phyloP scores from a whole-genome alignment of 2,888 invertebrate genomes.

The Lochmaea capreae region DNA sequence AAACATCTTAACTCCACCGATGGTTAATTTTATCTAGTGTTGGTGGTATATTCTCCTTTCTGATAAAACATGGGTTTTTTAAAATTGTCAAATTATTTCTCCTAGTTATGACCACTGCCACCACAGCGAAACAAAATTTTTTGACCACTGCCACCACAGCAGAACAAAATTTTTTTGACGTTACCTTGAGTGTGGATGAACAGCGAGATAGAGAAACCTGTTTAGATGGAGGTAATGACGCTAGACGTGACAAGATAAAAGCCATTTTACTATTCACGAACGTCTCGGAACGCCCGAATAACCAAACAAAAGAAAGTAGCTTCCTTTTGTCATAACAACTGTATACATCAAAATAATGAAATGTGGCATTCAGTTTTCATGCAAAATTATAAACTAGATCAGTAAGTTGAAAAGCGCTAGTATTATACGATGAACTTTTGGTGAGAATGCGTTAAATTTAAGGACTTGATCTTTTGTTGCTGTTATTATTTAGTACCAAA shows the following conservation, averaged over 20 bases:
- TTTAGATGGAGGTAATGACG: slow-evolving; percentile 50
- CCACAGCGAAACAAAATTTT: neutral
- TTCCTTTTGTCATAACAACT: slow-evolving; percentile 19
- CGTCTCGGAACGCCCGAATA: slow-evolving; percentile 50
- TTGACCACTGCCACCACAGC: too few species aligned
- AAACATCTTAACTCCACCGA: too few species aligned
- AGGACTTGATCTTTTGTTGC: too few species aligned
- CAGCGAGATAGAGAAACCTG: slow-evolving; percentile 30
- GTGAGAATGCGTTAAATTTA: too few species aligned
- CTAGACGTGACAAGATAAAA: slow-evolving; percentile 49
- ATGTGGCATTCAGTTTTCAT: slow-evolving; percentile 19
- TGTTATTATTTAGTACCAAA: too few species aligned
- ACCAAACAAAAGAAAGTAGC: slow-evolving; percentile 46
- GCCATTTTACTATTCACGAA: slow-evolving; percentile 49
- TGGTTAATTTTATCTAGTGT: too few species aligned
- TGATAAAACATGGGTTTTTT: too few species aligned
- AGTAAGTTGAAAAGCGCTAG: neutral
- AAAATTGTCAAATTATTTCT: too few species aligned
- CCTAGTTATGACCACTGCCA: too few species aligned
- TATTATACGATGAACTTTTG: neutral
- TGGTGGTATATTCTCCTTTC: too few species aligned
- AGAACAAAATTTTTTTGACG: neutral
- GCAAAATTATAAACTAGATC: slow-evolving; percentile 15
- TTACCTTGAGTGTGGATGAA: neutral
- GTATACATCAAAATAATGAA: slow-evolving; percentile 15